Evolutionary conservation across 2,113 vertebrate genomes (phyloP).

Genomic region (Tragelaphus scriptus): DNA sequence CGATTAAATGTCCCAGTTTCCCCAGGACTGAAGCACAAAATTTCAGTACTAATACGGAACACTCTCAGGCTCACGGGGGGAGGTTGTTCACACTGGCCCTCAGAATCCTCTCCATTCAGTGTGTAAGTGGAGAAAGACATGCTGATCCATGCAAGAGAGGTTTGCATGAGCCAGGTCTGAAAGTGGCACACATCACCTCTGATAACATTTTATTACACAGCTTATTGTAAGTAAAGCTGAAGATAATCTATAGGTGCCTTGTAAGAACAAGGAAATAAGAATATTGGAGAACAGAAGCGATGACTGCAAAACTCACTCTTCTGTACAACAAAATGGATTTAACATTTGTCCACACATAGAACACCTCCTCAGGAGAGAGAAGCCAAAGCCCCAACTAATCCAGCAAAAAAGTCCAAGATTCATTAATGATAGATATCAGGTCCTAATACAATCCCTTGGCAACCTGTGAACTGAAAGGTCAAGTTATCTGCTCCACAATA

Average conservation of each 20-base stretch:
- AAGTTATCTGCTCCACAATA: neutral
- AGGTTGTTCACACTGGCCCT: neutral
- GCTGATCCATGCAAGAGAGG: neutral
- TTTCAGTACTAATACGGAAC: neutral
- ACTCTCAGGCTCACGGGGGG: neutral
- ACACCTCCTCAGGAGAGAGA: neutral
- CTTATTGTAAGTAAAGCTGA: neutral
- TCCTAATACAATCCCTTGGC: neutral
- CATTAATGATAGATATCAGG: neutral
- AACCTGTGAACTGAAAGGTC: neutral
- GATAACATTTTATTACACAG: neutral
- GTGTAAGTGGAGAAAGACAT: neutral
- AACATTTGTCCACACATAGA: neutral
- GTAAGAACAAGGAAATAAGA: neutral
- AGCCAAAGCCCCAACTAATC: neutral
- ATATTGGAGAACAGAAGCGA: neutral
- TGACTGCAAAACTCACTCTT: neutral
- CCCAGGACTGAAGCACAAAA: neutral
- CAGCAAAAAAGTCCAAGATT: neutral
- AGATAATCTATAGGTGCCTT: neutral
- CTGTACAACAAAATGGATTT: neutral
- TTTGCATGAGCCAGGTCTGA: neutral
- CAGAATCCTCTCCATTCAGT: neutral
- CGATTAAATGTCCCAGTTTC: neutral
- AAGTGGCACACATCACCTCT: neutral